phyloP scores from a whole-genome alignment of 2,888 invertebrate species.

The Lymantria dispar region DNA sequence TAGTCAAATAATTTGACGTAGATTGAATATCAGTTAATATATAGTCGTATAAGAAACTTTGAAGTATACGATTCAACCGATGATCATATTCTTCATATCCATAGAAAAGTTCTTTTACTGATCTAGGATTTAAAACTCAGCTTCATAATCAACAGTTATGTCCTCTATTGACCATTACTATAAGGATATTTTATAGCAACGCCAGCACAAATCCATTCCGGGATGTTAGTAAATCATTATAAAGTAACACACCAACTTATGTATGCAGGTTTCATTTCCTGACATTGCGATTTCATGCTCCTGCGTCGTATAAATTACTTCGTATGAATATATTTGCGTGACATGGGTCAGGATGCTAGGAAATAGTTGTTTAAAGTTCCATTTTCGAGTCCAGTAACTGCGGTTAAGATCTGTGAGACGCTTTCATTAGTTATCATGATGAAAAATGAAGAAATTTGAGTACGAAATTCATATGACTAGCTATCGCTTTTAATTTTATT shows the following conservation, averaged over 20 bases:
- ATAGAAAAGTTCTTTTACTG: no score
- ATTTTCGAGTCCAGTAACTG: background rate
- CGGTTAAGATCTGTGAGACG: background rate
- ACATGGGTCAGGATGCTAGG: background rate
- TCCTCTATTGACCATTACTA: no score
- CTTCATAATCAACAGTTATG: no score
- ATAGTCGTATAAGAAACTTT: no score
- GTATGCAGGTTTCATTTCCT: background rate
- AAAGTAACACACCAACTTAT: background rate
- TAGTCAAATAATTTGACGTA: no score
- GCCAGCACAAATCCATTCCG: no score
- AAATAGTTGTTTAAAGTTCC: constrained; percentile 1
- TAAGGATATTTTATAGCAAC: no score
- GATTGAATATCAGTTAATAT: no score
- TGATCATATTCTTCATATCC: no score
- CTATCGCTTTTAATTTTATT: background rate
- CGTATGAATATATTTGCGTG: background rate
- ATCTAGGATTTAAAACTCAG: no score
- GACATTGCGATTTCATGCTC: background rate
- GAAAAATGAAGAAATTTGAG: background rate
- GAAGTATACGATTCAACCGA: no score
- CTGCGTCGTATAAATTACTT: background rate
- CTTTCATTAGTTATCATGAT: background rate
- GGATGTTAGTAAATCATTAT: background rate
- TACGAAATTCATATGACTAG: background rate